Conservation (phyloP, 1,140 invertebrate genomes). For the Drosophila teissieri region DNA sequence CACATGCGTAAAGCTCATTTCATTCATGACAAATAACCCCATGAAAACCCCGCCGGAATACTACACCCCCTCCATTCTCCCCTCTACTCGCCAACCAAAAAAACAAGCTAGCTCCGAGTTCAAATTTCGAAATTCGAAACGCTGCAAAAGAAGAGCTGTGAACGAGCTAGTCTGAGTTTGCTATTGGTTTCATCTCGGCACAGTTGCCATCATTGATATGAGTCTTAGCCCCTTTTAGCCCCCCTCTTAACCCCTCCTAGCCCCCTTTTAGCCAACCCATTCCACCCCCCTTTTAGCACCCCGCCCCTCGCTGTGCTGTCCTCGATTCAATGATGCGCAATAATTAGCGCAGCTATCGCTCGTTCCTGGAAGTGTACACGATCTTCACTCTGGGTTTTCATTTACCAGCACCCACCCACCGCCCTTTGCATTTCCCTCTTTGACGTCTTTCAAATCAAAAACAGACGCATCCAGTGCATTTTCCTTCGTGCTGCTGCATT, state of each 20-base stretch:
- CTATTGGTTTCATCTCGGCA: slow-evolving; percentile 46
- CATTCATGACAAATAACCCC: slow-evolving; percentile 60
- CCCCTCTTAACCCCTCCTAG: not conserved
- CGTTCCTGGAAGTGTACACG: slow-evolving; percentile 16
- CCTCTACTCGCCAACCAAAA: not conserved
- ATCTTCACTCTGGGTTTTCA: not conserved
- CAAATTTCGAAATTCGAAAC: slow-evolving; percentile 70
- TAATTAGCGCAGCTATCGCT: slow-evolving; percentile 71
- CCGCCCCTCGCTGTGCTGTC: not conserved
- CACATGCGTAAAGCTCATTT: slow-evolving; percentile 59
- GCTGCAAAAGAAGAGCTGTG: slow-evolving; percentile 22
- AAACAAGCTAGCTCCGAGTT: slow-evolving; percentile 36
- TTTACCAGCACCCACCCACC: not conserved
- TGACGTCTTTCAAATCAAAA: slow-evolving; percentile 57
- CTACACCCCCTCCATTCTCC: not conserved
- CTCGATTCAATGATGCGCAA: slow-evolving; percentile 70
- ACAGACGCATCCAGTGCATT: slow-evolving; percentile 34
- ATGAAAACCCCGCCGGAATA: not conserved
- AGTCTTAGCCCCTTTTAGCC: slow-evolving; percentile 8
- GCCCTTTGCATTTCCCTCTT: slow-evolving; percentile 19
- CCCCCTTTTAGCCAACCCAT: not conserved
- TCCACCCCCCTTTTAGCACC: not conserved
- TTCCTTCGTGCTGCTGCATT: slow-evolving; percentile 6
- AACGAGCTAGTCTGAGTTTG: slow-evolving; percentile 1
- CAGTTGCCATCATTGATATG: slow-evolving; percentile 68